phyloP scores from a whole-genome alignment of 2,888 invertebrate genomes.

The Sepiola atlantica region DNA sequence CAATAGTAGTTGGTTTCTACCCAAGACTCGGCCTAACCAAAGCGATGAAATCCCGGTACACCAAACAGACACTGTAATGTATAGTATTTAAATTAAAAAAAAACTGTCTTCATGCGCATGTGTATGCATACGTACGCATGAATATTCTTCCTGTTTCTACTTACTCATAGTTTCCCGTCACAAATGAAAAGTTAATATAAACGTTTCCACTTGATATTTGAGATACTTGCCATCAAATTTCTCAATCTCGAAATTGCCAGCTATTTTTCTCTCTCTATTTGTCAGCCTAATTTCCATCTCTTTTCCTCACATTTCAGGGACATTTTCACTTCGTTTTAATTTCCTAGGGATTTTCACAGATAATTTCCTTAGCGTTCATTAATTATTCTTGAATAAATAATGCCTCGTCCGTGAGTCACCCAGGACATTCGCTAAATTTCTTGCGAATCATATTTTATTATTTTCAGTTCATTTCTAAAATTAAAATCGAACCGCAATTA shows the following conservation, averaged over 20 bases:
- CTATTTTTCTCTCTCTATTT: not conserved
- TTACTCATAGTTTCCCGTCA: no score
- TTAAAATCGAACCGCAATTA: not conserved
- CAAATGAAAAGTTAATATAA: not conserved
- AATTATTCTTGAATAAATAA: constrained; percentile 8
- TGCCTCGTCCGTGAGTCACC: not conserved
- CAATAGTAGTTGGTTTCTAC: no score
- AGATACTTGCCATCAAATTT: not conserved
- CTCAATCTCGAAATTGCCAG: not conserved
- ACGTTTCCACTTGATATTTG: not conserved
- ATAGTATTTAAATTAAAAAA: no score
- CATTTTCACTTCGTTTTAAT: not conserved
- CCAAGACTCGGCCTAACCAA: no score
- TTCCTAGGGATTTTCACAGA: not conserved
- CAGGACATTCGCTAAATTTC: not conserved
- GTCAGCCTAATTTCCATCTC: not conserved
- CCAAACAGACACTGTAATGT: no score
- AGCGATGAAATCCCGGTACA: no score
- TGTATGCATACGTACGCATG: no score
- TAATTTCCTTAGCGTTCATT: not conserved
- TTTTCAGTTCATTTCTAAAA: not conserved
- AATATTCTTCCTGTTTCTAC: no score
- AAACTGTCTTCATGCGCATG: no score
- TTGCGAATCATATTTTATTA: not conserved
- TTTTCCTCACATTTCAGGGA: not conserved